A percentile compares a stretch with the other conserved stretches of the same genome.
These are phyloP conservation scores for Lacanobia wlatinum DNA, from an alignment of 2,888 invertebrate species.

Conservation along the genomic window DNA sequence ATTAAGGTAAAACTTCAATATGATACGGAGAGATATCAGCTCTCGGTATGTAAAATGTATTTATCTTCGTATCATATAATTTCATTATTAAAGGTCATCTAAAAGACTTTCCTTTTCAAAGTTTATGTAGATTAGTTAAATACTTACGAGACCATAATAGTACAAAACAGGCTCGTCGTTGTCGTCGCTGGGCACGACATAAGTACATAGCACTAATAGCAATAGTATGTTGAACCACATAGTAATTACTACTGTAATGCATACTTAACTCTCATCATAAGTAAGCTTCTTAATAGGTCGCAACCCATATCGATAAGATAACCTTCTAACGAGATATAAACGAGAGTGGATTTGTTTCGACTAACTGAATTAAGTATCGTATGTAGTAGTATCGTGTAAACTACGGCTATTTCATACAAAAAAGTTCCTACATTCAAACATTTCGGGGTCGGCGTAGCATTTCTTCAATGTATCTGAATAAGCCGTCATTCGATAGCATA, in stretches of 20 bases:
- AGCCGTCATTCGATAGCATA: not conserved
- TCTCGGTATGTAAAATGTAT: not conserved
- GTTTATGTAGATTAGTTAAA: not conserved
- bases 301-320: constrained; percentile 83
- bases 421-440: not conserved
- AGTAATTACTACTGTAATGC: constrained; percentile 54
- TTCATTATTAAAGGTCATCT: not conserved
- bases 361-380: constrained; percentile 8
- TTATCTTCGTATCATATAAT: not conserved
- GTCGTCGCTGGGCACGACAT: constrained; percentile 65
- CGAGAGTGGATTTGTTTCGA: constrained; percentile 37
- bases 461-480: not conserved
- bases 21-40: not conserved
- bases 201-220: constrained; percentile 63
- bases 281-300: constrained; percentile 70
- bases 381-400: constrained; percentile 11
- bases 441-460: not conserved
- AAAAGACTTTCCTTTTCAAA: constrained; percentile 2
- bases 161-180: constrained; percentile 79
- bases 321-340: constrained; percentile 67
- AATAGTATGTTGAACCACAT: constrained; percentile 76
- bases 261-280: constrained; percentile 48
- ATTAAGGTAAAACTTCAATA: not conserved
- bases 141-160: constrained; percentile 87
- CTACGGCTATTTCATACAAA: constrained; percentile 4